Conservation (phyloP, 2,888 invertebrate species). For the Sepioteuthis lessoniana region DNA sequence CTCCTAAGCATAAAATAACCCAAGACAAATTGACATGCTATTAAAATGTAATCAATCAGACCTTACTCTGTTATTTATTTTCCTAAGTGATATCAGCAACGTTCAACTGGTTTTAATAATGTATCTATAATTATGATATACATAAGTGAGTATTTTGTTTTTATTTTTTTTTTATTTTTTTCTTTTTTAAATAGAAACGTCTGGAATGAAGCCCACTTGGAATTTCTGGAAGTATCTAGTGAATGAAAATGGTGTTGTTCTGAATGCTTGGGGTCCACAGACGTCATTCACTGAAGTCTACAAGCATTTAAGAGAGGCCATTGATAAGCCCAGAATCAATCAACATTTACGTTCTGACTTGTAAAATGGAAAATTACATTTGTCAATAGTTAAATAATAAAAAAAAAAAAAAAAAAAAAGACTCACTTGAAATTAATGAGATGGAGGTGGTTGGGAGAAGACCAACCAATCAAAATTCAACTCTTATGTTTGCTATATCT, state of each 20-base stretch:
- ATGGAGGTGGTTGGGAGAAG: too few relatives aligned
- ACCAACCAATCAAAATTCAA: background rate
- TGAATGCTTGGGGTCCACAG: constrained; percentile 76
- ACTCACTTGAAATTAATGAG: too few relatives aligned
- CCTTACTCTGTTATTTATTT: too few relatives aligned
- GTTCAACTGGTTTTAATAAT: too few relatives aligned
- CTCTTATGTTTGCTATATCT: too few relatives aligned
- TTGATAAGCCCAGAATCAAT: constrained; percentile 44
- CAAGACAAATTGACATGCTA: too few relatives aligned
- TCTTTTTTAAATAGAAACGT: constrained; percentile 62
- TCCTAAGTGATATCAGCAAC: too few relatives aligned
- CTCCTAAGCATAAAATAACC: too few relatives aligned
- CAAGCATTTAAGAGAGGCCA: constrained; percentile 50
- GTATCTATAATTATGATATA: too few relatives aligned
- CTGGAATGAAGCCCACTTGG: constrained; percentile 75
- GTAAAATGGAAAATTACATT: background rate
- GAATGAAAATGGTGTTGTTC: constrained; percentile 75
- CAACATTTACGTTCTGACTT: background rate
- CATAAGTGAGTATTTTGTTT: background rate
- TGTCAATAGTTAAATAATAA: too few relatives aligned
- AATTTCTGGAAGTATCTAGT: constrained; percentile 79
- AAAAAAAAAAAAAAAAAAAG: too few relatives aligned
- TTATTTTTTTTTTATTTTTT: background rate
- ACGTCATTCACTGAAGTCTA: constrained; percentile 63
- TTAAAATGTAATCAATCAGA: too few relatives aligned